Percentiles rank a stretch among this genome's conserved stretches.
Evolutionary conservation across 1,140 invertebrate genomes (phyloP).

Genomic region (Drosophila saltans): DNA sequence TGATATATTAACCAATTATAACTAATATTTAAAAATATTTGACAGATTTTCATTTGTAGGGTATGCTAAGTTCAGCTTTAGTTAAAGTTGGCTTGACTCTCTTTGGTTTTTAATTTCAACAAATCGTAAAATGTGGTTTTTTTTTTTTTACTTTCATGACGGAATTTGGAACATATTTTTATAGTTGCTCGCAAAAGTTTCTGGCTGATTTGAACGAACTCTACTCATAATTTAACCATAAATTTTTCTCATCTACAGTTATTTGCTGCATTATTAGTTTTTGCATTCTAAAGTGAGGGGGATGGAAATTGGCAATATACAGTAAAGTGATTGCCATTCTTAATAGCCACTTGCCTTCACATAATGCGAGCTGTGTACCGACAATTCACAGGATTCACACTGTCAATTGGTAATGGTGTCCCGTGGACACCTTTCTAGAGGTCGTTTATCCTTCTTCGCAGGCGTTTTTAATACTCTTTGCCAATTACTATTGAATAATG

Average conservation of each 20-base stretch:
- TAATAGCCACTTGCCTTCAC: not conserved
- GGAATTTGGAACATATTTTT: slow-evolving; percentile 15
- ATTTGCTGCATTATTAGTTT: slow-evolving; percentile 4
- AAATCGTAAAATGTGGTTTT: slow-evolving; percentile 34
- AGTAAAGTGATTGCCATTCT: not conserved
- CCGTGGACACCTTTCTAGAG: not conserved
- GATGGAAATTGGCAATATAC: not conserved
- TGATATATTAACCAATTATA: too few relatives aligned
- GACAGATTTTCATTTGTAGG: not conserved
- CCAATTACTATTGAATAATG: slow-evolving; percentile 57
- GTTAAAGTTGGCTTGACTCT: not conserved
- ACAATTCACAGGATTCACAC: too few relatives aligned
- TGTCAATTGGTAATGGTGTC: too few relatives aligned
- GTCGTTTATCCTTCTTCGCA: not conserved
- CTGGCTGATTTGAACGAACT: not conserved
- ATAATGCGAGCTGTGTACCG: not conserved
- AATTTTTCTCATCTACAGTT: not conserved
- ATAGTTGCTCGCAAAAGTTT: slow-evolving; percentile 39
- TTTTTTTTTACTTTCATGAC: slow-evolving; percentile 38
- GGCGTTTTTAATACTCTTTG: not conserved
- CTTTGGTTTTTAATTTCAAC: slow-evolving; percentile 64
- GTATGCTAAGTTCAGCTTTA: not conserved
- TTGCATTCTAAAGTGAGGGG: not conserved
- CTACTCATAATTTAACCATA: slow-evolving; percentile 1
- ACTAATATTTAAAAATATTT: too few relatives aligned